A percentile compares a stretch with the other conserved stretches of the same genome.
phyloP scores from a whole-genome alignment of 2,797 vertebrate species.

The Enteromius radiatus region DNA sequence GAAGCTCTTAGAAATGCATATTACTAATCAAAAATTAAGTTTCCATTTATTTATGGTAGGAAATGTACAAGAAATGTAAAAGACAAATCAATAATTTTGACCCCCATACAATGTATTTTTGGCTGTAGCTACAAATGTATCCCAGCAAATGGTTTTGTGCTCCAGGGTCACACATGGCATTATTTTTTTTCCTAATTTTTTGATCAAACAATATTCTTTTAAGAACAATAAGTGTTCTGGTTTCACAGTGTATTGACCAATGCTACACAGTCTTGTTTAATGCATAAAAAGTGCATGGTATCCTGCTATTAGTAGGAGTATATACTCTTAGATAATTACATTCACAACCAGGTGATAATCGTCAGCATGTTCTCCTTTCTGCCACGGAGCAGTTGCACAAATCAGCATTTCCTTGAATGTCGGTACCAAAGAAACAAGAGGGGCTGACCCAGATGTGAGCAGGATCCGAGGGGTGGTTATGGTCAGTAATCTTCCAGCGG shows the following conservation, averaged over 20 bases:
- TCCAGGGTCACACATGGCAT: no score
- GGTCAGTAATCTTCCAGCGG: conserved; percentile 49
- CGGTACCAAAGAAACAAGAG: conserved; percentile 48
- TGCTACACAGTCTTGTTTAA: background rate
- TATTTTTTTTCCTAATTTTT: background rate
- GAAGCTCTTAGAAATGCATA: no score
- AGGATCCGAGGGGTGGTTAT: conserved; percentile 25
- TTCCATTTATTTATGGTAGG: no score
- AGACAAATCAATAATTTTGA: no score
- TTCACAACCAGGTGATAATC: background rate
- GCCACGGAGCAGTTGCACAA: background rate
- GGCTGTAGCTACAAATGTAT: no score
- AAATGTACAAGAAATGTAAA: no score
- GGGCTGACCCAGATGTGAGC: conserved; percentile 27
- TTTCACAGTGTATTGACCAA: background rate
- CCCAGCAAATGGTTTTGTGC: no score
- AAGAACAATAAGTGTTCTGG: background rate
- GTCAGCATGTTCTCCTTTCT: background rate
- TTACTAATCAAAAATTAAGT: no score
- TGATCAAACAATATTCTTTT: background rate
- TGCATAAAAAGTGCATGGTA: background rate
- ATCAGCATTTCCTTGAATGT: background rate
- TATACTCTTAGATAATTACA: background rate
- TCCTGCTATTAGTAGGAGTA: no score
- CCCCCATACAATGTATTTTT: no score